Evolutionary conservation across 2,797 vertebrate genomes (phyloP), one percentile per base, ranked within the genome.

Genomic region (Enoplosus armatus): DNA sequence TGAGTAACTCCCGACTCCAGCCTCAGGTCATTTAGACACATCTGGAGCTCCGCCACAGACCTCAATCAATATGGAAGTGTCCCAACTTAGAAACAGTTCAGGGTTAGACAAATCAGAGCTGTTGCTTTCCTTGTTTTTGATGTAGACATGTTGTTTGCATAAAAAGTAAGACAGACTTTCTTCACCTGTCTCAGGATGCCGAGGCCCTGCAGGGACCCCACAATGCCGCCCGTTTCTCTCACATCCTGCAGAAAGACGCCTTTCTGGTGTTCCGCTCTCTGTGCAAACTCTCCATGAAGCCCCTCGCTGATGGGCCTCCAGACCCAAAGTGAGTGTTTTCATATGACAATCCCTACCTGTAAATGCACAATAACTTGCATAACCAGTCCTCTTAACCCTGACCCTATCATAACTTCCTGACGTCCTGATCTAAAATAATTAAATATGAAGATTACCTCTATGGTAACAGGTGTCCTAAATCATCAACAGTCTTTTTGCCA

Each of bases 241-340:
- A 99, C 77, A 92, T 99, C 66, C 94, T 99, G 7, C 98, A 99
- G 88, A 99, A 99, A 91, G 98, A 99, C 1, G 98, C 98, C 51
- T 99, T 99, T 77, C 95, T 99, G 35, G 98, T 99, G 68, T 99
- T 99, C 87, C 96, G 98, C 72, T 99, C 98, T 0, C 84, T 99
- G 82, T 99, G 98, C 93, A 99, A 99, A 87, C 97, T 99, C 61
- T 99, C 98, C 71, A 99, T 99, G 98, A 99, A 99, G 45, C 98
- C 98, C 0, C 95, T 99, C 1, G 97, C 97, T 22, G 98, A 99
- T 56, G 98, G 98, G 48, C 98, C 97, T 20, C 98, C 98, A 31
- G 98, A 99, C 91, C 98, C 98, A 86, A 99, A 96, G 98, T 99
- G 91, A 95, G 84, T 82, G 12, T 54, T 61, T 31, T 26, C 1